Evolutionary conservation across 2,888 invertebrate genomes (phyloP).

Genomic region (Eueremaeus valkanovi): DNA sequence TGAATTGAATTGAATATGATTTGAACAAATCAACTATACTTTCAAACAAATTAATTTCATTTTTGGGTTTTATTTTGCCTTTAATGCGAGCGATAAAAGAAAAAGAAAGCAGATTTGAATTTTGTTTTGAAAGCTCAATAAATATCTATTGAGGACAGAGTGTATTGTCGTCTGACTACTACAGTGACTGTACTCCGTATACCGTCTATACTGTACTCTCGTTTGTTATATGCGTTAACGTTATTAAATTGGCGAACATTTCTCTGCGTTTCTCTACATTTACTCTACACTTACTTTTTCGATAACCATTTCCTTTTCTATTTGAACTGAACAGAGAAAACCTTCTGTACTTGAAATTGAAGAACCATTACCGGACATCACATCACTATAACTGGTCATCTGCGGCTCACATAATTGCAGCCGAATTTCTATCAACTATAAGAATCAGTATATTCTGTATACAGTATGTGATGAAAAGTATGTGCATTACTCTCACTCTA

Average conservation of each 20-base stretch:
- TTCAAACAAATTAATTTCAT: too few species aligned
- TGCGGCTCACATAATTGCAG: constrained; percentile 28
- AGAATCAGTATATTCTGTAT: constrained; percentile 9
- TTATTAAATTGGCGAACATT: constrained; percentile 11
- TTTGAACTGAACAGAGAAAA: constrained; percentile 3
- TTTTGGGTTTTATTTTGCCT: too few species aligned
- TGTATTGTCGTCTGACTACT: constrained; percentile 18
- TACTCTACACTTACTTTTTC: constrained; percentile 20
- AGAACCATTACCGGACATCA: constrained; percentile 36
- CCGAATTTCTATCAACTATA: constrained; percentile 24
- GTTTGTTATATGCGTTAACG: constrained; percentile 9
- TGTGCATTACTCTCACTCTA: constrained; percentile 1
- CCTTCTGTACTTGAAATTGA: constrained; percentile 28
- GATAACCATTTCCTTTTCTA: constrained; percentile 32
- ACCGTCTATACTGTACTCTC: background rate
- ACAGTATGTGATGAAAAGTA: constrained; percentile 20
- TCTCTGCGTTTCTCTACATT: constrained; percentile 21
- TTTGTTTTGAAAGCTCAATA: background rate
- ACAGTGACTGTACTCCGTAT: too few species aligned
- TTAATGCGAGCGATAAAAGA: too few species aligned
- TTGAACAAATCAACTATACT: too few species aligned
- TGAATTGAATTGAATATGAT: too few species aligned
- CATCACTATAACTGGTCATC: constrained; percentile 28
- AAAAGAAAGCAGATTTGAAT: background rate
- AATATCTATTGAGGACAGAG: constrained; percentile 6